phyloP scores from a whole-genome alignment of 2,888 invertebrate species.

The Melinaea menophilus region DNA sequence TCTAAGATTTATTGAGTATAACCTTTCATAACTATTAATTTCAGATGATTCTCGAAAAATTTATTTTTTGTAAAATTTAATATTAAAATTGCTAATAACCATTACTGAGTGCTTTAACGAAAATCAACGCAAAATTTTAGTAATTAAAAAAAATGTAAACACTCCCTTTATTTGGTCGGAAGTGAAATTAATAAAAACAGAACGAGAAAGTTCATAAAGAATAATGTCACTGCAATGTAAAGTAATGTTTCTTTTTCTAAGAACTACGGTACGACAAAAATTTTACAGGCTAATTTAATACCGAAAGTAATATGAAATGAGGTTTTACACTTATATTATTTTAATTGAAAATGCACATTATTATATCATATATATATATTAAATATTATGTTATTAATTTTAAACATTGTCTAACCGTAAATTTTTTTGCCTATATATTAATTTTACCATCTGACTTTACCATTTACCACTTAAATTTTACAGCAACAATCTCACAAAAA shows the following conservation, averaged over 20 bases:
- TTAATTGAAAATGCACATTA: neutral
- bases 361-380: neutral
- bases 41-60: too few species aligned
- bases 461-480: too few species aligned
- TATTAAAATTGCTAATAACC: too few species aligned
- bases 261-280: slow-evolving; percentile 31
- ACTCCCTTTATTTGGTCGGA: slow-evolving; percentile 54
- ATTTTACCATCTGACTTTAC: too few species aligned
- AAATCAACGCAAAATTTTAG: slow-evolving; percentile 22
- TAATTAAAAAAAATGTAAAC: slow-evolving; percentile 44
- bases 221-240: slow-evolving; percentile 68
- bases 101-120: slow-evolving; percentile 31
- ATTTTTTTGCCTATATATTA: too few species aligned
- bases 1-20: too few species aligned
- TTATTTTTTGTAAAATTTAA: too few species aligned
- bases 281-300: slow-evolving; percentile 32
- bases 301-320: slow-evolving; percentile 24
- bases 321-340: slow-evolving; percentile 15
- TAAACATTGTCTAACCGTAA: too few species aligned
- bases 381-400: neutral
- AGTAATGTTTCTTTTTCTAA: slow-evolving; percentile 56
- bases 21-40: too few species aligned
- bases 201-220: slow-evolving; percentile 63
- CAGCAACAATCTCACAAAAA: too few species aligned
- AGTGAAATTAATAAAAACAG: slow-evolving; percentile 66